phyloP scores from a whole-genome alignment of 2,797 vertebrate species.

The Karalla daura region DNA sequence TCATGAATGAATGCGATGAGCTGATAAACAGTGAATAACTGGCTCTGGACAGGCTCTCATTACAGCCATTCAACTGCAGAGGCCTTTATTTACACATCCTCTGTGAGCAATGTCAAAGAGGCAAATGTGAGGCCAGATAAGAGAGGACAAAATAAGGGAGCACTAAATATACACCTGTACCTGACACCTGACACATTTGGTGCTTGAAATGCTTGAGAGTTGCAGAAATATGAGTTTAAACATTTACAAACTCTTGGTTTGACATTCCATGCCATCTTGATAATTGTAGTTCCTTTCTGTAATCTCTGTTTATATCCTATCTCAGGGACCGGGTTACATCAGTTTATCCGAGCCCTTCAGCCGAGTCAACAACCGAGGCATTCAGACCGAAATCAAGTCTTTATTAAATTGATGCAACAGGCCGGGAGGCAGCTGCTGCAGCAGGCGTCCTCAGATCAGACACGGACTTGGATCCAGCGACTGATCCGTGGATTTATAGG shows the following conservation, averaged over 20 bases:
- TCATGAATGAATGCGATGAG: constrained; percentile 52
- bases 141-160: constrained; percentile 27
- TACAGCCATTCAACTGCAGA: constrained; percentile 44
- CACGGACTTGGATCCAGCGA: neutral
- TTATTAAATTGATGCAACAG: neutral
- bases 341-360: neutral
- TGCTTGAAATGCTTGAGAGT: neutral
- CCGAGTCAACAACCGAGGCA: neutral
- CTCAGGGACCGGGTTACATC: neutral
- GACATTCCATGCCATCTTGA: too few species aligned
- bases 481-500: neutral
- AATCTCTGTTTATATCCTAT: neutral
- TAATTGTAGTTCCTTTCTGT: too few species aligned
- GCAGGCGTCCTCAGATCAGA: neutral
- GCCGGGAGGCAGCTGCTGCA: neutral
- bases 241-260: neutral
- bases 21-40: constrained; percentile 57
- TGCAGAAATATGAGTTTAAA: neutral
- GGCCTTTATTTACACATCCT: constrained; percentile 65
- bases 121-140: constrained; percentile 61
- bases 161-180: neutral
- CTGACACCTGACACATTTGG: neutral
- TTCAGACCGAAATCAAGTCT: neutral
- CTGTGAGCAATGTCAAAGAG: constrained; percentile 47
- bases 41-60: constrained; percentile 27